These are phyloP conservation scores for Oikopleura dioica DNA, from an alignment of 23 tunicate genomes.

Conservation along the genomic window DNA sequence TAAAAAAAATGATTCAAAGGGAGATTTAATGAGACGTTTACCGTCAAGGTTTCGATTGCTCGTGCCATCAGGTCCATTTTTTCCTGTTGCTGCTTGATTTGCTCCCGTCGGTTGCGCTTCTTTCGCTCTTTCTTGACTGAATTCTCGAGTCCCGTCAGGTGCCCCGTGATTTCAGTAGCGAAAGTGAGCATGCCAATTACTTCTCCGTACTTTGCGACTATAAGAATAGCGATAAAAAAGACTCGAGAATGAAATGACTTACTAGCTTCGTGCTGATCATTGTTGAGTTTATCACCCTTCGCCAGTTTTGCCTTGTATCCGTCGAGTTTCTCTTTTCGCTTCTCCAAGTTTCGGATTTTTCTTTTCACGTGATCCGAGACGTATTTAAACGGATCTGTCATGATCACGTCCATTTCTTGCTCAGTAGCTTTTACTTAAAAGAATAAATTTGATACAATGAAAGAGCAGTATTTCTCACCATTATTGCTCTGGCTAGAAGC, in stretches of 20 bases:
- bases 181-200: not conserved
- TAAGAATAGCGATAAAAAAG: not conserved
- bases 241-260: not conserved
- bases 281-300: not conserved
- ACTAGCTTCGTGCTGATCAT: not conserved
- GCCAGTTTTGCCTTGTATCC: not conserved
- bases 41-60: not conserved
- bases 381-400: not conserved
- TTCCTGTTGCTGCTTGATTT: not conserved
- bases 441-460: too few species aligned
- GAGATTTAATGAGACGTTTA: too few species aligned
- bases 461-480: too few species aligned
- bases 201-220: not conserved
- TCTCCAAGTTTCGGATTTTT: not conserved
- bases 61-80: not conserved
- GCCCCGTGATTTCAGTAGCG: not conserved
- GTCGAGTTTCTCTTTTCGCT: not conserved
- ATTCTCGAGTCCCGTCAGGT: not conserved
- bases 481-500: not conserved
- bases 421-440: too few species aligned
- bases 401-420: not conserved
- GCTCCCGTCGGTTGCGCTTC: not conserved
- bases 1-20: too few species aligned
- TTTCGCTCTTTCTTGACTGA: not conserved
- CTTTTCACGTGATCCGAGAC: not conserved